Conservation (phyloP, 2,113 vertebrate genomes). For the Globicephala melas region DNA sequence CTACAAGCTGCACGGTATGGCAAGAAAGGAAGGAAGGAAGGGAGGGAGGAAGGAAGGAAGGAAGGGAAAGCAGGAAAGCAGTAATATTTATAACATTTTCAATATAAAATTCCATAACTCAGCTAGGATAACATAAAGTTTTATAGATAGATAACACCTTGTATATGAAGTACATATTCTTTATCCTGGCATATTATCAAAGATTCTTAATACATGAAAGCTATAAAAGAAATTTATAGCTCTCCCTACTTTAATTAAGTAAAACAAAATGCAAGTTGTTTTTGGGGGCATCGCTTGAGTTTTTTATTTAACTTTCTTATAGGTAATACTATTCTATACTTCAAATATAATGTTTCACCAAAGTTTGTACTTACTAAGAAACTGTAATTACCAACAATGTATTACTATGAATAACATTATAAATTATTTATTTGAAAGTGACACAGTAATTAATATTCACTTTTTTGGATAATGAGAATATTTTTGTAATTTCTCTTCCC, state of each 20-base stretch:
- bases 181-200: slow-evolving; percentile 18
- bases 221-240: not conserved
- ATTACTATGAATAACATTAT: slow-evolving; percentile 4
- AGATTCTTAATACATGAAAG: slow-evolving; percentile 1
- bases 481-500: not conserved
- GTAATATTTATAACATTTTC: slow-evolving; percentile 17
- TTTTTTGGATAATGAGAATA: slow-evolving; percentile 1
- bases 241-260: slow-evolving; percentile 14
- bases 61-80: not conserved
- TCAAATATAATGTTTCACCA: slow-evolving; percentile 1
- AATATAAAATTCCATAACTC: slow-evolving; percentile 22
- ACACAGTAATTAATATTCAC: not conserved
- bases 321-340: not conserved
- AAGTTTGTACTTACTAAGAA: slow-evolving; percentile 25
- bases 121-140: not conserved
- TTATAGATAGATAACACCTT: not conserved
- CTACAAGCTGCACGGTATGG: too few species aligned
- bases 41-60: too few species aligned
- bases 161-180: slow-evolving; percentile 2
- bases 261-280: slow-evolving; percentile 26
- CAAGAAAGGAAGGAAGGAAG: not conserved
- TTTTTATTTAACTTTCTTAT: not conserved
- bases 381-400: not conserved
- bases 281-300: not conserved
- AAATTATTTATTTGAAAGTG: slow-evolving; percentile 36